These are phyloP conservation scores for Dysidea cf. avara DNA, from an alignment of 37 sponge, comb jelly and placozoan species.

Conservation along the genomic window DNA sequence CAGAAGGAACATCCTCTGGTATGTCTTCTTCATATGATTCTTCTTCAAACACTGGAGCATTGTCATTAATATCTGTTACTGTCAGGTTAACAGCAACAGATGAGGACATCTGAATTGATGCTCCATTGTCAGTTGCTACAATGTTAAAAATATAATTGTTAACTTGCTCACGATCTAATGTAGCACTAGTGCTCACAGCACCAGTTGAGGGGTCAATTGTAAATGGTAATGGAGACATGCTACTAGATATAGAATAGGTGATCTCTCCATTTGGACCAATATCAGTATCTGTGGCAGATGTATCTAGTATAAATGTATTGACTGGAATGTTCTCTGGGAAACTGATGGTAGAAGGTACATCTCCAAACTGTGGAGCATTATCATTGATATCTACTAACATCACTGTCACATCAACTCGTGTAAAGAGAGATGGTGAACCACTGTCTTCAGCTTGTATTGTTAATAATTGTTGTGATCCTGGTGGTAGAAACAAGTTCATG, in stretches of 20 bases:
- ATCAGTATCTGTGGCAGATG: conserved; percentile 56
- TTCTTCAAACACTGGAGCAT: conserved; percentile 60
- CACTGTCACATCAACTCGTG: conserved; percentile 6
- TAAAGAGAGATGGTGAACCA: no score
- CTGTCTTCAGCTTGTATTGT: no score
- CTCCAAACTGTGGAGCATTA: conserved; percentile 40
- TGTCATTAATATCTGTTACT: conserved; percentile 78
- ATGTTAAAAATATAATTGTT: conserved; percentile 7
- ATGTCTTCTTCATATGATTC: conserved; percentile 24
- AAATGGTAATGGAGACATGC: conserved; percentile 2
- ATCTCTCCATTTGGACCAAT: conserved; percentile 41
- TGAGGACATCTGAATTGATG: background rate
- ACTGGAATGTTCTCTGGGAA: conserved; percentile 6
- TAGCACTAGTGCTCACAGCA: background rate
- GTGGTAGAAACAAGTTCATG: conserved; percentile 26
- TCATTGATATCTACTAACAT: conserved; percentile 66
- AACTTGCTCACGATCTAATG: conserved; percentile 8
- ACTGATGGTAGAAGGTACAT: background rate
- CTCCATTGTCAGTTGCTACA: conserved; percentile 32
- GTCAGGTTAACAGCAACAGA: conserved; percentile 23
- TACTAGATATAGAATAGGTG: conserved; percentile 32
- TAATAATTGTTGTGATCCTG: background rate
- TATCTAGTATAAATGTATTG: conserved; percentile 16
- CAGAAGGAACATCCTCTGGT: conserved; percentile 31
- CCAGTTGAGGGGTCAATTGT: conserved; percentile 3